Percentiles rank a stretch among this genome's conserved stretches.
phyloP scores from a whole-genome alignment of 2,888 invertebrate genomes.

The Trachelus iudaicus region DNA sequence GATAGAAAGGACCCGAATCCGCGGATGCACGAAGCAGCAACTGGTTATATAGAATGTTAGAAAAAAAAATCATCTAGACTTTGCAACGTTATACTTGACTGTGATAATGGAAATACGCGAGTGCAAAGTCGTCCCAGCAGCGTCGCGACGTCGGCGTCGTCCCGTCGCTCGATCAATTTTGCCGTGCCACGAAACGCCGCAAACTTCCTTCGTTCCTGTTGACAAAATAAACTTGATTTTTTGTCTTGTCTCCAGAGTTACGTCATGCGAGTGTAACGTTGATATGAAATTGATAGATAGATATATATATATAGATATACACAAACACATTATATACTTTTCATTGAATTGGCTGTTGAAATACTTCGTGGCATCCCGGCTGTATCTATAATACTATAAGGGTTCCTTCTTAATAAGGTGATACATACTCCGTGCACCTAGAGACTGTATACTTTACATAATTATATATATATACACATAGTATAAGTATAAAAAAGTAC shows the following conservation, averaged over 20 bases:
- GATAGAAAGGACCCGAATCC: neutral
- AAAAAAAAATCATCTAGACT: neutral
- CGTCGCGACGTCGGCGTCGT: neutral
- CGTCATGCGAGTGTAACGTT: neutral
- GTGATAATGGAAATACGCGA: neutral
- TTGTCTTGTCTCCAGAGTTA: neutral
- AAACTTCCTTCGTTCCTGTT: neutral
- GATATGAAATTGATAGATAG: neutral
- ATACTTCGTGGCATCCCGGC: neutral
- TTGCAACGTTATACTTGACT: constrained; percentile 4
- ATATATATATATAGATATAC: too few relatives aligned
- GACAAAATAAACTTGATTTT: neutral
- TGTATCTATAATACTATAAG: neutral
- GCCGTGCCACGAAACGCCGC: neutral
- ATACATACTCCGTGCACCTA: neutral
- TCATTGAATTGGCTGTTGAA: neutral
- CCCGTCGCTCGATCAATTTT: neutral
- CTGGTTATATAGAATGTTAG: neutral
- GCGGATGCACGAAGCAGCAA: neutral
- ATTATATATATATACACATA: neutral
- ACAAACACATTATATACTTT: neutral
- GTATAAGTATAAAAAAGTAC: neutral
- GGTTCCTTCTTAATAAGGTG: neutral
- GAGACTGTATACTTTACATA: neutral
- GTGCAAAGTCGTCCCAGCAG: neutral